Percentiles rank a stretch among this genome's conserved stretches.
Evolutionary conservation across 2,888 invertebrate species (phyloP).

Genomic region (Meiosimyza decipiens): DNA sequence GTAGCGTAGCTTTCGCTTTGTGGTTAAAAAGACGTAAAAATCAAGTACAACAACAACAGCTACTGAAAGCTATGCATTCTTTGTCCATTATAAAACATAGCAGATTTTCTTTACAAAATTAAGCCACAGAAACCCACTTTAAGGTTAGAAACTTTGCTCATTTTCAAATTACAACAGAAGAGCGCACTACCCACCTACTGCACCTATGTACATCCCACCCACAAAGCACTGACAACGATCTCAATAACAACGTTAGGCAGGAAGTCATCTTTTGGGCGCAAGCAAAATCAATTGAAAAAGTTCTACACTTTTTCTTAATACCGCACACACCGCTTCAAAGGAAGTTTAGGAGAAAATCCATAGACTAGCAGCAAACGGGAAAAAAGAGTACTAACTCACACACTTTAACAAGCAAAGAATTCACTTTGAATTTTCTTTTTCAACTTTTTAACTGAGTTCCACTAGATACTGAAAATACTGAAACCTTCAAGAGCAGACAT

Average conservation of each 20-base stretch:
- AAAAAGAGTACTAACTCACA: conserved; percentile 13
- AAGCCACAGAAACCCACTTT: conserved; percentile 52
- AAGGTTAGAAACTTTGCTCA: conserved; percentile 58
- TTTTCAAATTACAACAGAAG: conserved; percentile 63
- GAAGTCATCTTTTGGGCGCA: neutral
- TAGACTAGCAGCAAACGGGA: neutral
- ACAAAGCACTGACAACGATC: neutral
- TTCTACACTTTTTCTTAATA: conserved; percentile 43
- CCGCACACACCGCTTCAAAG: conserved; percentile 40
- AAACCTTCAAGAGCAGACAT: conserved; percentile 27
- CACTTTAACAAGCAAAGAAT: conserved; percentile 3
- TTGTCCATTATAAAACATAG: neutral
- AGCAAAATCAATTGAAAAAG: conserved; percentile 62
- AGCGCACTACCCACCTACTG: conserved; percentile 46
- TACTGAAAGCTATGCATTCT: conserved; percentile 16
- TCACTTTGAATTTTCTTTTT: conserved; percentile 6
- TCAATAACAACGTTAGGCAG: conserved; percentile 48
- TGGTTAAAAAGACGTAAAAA: conserved; percentile 32
- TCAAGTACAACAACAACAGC: conserved; percentile 16
- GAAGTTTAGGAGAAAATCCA: neutral
- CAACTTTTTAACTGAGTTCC: too few relatives aligned
- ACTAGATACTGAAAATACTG: neutral
- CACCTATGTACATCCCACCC: neutral
- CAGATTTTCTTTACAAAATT: conserved; percentile 35
- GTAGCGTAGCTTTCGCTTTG: conserved; percentile 32